phyloP scores from a whole-genome alignment of 1,140 invertebrate species.

The Pomacea maculata region DNA sequence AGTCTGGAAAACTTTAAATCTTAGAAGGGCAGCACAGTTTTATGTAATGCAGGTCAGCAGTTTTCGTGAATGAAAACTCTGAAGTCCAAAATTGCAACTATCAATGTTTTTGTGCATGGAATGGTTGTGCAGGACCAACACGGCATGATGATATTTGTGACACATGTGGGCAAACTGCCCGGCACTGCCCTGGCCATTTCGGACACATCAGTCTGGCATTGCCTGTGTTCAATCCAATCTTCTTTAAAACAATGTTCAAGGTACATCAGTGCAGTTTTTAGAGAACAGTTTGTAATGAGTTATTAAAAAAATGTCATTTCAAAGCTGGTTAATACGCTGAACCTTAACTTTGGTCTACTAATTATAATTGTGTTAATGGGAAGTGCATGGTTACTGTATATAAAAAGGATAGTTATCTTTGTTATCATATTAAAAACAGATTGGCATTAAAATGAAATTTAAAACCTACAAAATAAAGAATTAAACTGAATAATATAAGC shows the following conservation, averaged over 20 bases:
- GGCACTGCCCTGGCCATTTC: constrained; percentile 90
- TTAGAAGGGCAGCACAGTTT: too few relatives aligned
- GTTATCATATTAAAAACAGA: not conserved
- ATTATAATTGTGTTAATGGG: too few relatives aligned
- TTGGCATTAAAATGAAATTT: not conserved
- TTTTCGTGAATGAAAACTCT: too few relatives aligned
- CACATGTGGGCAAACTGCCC: constrained; percentile 80
- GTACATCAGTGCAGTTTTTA: constrained; percentile 58
- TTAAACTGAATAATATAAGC: too few relatives aligned
- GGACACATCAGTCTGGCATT: constrained; percentile 94
- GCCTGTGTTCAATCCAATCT: constrained; percentile 91
- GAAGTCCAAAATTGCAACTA: too few relatives aligned
- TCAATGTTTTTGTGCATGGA: not conserved
- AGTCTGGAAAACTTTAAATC: too few relatives aligned
- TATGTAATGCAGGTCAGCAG: too few relatives aligned
- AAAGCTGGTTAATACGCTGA: too few relatives aligned
- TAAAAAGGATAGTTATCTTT: not conserved
- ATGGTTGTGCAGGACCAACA: constrained; percentile 25
- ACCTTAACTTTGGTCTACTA: too few relatives aligned
- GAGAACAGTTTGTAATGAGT: not conserved
- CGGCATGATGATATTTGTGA: constrained; percentile 76
- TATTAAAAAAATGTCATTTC: too few relatives aligned
- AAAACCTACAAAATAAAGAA: not conserved
- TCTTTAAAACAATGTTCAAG: constrained; percentile 79
- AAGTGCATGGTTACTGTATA: not conserved